phyloP scores from a whole-genome alignment of 1,140 invertebrate species.

The Lepidotrigona ventralis region DNA sequence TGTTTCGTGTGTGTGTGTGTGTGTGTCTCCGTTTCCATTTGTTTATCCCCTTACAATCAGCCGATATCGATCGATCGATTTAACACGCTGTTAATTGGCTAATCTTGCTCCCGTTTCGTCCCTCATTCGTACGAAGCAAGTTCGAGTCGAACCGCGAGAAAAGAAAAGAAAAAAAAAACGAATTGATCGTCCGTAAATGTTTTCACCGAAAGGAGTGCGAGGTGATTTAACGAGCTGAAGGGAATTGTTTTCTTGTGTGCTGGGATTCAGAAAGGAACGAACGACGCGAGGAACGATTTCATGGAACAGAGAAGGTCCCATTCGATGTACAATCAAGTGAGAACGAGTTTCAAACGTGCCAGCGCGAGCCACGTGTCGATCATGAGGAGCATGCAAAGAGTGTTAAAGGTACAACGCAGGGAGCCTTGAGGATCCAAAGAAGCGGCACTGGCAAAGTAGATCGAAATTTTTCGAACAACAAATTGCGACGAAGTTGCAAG shows the following conservation, averaged over 20 bases:
- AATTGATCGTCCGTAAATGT: too few relatives aligned
- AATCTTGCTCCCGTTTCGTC: not conserved
- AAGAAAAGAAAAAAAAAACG: not conserved
- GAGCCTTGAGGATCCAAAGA: constrained; percentile 60
- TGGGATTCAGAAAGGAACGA: constrained; percentile 61
- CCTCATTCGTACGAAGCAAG: not conserved
- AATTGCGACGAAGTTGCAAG: not conserved
- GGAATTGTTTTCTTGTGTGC: constrained; percentile 49
- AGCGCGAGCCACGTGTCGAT: constrained; percentile 69
- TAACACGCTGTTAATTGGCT: not conserved
- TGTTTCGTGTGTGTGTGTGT: not conserved
- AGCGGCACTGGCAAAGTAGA: not conserved
- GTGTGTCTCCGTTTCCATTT: not conserved
- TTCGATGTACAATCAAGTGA: constrained; percentile 60
- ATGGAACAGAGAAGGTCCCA: constrained; percentile 58
- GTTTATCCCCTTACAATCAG: not conserved
- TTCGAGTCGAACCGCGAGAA: not conserved
- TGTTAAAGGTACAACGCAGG: constrained; percentile 65
- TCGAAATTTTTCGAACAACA: not conserved
- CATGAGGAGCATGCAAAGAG: constrained; percentile 70
- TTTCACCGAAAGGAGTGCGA: not conserved
- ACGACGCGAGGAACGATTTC: constrained; percentile 36
- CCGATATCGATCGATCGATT: not conserved
- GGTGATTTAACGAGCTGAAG: not conserved
- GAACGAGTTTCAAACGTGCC: constrained; percentile 64